Percentiles rank a stretch among this genome's conserved stretches.
phyloP scores from a whole-genome alignment of 2,888 invertebrate genomes.

The Muscina levida region DNA sequence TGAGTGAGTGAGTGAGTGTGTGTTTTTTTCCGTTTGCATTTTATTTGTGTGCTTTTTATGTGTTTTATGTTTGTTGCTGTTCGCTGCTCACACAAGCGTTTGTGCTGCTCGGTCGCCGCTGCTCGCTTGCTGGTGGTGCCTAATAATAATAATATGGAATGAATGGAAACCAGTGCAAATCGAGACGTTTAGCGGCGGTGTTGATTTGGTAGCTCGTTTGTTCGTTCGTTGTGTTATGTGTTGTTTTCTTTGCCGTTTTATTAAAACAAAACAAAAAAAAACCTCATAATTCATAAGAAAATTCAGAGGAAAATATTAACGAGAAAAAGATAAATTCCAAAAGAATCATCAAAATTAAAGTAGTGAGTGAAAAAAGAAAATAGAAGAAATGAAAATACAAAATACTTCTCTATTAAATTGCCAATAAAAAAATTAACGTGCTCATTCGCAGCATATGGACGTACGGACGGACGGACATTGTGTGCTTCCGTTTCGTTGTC shows the following conservation, averaged over 20 bases:
- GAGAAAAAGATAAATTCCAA: slow-evolving; percentile 19
- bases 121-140: slow-evolving; percentile 35
- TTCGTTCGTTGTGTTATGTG: slow-evolving; percentile 35
- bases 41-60: background rate
- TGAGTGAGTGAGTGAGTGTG: no score
- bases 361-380: no score
- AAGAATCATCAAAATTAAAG: slow-evolving; percentile 24
- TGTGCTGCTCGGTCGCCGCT: no score
- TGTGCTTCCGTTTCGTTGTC: background rate
- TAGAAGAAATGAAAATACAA: no score
- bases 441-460: slow-evolving; percentile 3
- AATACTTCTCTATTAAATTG: background rate
- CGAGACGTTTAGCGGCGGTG: slow-evolving; percentile 47
- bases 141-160: slow-evolving; percentile 43
- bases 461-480: background rate
- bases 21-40: no score
- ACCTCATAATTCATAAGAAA: slow-evolving; percentile 7
- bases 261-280: slow-evolving; percentile 21
- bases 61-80: slow-evolving; percentile 24
- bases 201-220: slow-evolving; percentile 12
- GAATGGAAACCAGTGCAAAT: slow-evolving; percentile 49
- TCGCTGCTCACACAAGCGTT: no score
- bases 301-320: background rate
- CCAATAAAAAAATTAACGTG: slow-evolving; percentile 21
- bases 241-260: slow-evolving; percentile 33